A percentile compares a stretch with the other conserved stretches of the same genome.
These are phyloP conservation scores for Pseudoips prasinana DNA, from an alignment of 2,888 invertebrate species.

Conservation along the genomic window DNA sequence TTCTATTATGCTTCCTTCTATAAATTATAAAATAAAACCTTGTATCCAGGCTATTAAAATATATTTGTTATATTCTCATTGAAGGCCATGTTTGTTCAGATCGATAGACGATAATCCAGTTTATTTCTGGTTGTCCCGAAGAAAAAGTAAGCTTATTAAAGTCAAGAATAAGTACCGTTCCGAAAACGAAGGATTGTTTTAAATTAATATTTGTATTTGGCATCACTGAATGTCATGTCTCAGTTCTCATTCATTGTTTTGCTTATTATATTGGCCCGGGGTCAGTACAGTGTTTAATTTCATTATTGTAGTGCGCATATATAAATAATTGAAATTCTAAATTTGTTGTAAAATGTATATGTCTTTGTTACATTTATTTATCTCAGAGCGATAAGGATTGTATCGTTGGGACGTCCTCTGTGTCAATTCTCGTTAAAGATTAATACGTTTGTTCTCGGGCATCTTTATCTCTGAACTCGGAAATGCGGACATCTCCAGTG, in stretches of 20 bases:
- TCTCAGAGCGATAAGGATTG: constrained; percentile 31
- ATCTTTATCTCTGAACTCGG: constrained; percentile 53
- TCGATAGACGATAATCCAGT: too few relatives aligned
- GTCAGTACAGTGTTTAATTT: constrained; percentile 15
- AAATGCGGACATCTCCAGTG: constrained; percentile 49
- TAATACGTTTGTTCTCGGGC: constrained; percentile 68
- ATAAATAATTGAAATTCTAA: constrained; percentile 8
- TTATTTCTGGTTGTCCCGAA: too few relatives aligned
- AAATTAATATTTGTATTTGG: too few relatives aligned
- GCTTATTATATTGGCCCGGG: constrained; percentile 11
- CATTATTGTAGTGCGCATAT: constrained; percentile 17
- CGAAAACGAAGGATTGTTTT: too few relatives aligned
- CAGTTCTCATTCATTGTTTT: constrained; percentile 25
- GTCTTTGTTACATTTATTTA: constrained; percentile 18
- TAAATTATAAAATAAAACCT: too few relatives aligned
- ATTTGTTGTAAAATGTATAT: constrained; percentile 1
- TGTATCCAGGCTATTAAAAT: too few relatives aligned
- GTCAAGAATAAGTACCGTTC: too few relatives aligned
- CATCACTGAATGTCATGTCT: too few relatives aligned
- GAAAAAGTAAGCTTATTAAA: too few relatives aligned
- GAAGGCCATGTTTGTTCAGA: too few relatives aligned
- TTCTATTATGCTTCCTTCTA: too few relatives aligned
- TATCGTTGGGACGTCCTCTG: constrained; percentile 67
- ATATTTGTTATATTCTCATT: too few relatives aligned
- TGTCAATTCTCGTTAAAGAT: constrained; percentile 84